phyloP scores from a whole-genome alignment of 2,113 vertebrate species.

The Myotis lucifugus region DNA sequence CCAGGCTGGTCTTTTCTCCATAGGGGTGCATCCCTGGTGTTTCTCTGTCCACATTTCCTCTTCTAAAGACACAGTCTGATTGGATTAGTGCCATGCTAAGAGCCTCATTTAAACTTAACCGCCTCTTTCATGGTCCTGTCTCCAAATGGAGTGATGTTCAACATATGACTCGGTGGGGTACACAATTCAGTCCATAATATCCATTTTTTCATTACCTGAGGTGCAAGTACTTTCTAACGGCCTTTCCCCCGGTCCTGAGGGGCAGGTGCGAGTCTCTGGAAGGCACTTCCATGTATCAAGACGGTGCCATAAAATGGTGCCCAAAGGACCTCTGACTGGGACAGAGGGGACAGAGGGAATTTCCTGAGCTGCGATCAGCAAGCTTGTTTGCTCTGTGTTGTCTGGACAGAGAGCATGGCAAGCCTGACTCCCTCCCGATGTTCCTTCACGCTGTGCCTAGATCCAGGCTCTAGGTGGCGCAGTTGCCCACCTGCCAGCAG shows the following conservation, averaged over 20 bases:
- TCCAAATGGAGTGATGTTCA: background rate
- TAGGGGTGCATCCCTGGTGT: background rate
- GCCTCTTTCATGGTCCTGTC: background rate
- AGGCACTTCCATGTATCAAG: background rate
- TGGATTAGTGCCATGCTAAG: background rate
- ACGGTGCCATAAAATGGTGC: background rate
- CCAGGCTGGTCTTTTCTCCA: background rate
- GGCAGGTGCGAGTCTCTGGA: background rate
- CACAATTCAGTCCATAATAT: background rate
- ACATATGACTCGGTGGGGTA: background rate
- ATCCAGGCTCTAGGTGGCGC: background rate
- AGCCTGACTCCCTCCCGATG: background rate
- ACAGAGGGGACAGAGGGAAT: background rate
- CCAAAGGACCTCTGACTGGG: background rate
- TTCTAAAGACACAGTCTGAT: background rate
- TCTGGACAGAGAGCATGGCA: background rate
- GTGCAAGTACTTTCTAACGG: background rate
- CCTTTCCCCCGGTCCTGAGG: background rate
- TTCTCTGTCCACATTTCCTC: background rate
- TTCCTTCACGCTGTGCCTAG: background rate
- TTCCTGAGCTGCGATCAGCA: background rate
- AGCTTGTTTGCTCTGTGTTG: background rate
- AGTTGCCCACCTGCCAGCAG: background rate
- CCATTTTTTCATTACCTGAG: background rate
- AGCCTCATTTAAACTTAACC: background rate